phyloP scores from a whole-genome alignment of 2,113 vertebrate species.

The Eira barbara region DNA sequence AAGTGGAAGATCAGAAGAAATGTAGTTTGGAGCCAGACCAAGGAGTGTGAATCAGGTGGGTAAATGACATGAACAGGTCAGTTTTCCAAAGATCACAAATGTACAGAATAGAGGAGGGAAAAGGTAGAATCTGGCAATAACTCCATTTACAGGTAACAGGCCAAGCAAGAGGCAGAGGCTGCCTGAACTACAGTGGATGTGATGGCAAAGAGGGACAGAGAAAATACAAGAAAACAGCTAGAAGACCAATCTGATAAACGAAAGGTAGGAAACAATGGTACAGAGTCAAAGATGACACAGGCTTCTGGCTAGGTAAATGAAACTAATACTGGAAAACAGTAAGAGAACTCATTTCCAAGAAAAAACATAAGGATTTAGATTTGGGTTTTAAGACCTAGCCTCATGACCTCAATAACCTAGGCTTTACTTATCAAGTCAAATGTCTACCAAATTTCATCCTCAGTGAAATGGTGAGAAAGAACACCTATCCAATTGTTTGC shows the following conservation, averaged over 20 bases:
- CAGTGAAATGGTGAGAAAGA: not conserved
- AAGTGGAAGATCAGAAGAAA: not conserved
- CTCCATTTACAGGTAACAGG: not conserved
- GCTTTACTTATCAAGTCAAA: not conserved
- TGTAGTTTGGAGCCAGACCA: not conserved
- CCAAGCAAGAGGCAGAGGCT: not conserved
- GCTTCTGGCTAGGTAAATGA: not conserved
- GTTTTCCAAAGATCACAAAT: conserved; percentile 24
- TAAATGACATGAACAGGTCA: not conserved
- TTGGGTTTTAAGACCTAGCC: not conserved
- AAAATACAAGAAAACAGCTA: not conserved
- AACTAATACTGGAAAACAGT: not conserved
- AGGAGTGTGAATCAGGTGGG: not conserved
- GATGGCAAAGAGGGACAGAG: not conserved
- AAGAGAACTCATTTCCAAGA: not conserved
- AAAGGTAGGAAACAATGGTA: not conserved
- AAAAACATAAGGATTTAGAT: not conserved
- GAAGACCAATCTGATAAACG: not conserved
- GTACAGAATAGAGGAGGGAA: not conserved
- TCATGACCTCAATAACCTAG: not conserved
- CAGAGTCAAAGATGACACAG: not conserved
- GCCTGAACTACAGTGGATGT: not conserved
- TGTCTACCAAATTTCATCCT: not conserved
- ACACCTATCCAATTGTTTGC: not conserved
- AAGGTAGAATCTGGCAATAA: not conserved